Evolutionary conservation across 2,113 vertebrate species (phyloP).

Genomic region (Grantiella picta): DNA sequence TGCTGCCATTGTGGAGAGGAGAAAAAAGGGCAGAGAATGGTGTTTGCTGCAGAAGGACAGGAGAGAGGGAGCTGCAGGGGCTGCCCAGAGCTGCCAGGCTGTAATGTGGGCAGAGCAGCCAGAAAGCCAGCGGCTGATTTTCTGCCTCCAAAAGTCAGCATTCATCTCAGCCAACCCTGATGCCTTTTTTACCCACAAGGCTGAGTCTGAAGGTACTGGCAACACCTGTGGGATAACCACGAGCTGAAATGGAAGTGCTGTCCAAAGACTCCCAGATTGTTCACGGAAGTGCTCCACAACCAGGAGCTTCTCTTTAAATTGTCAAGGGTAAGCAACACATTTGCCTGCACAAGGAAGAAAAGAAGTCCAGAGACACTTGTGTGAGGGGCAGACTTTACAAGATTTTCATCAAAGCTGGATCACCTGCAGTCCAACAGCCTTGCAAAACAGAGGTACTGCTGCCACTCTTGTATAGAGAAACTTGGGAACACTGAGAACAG

Average conservation of each 20-base stretch:
- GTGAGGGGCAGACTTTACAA: neutral
- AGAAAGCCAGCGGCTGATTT: neutral
- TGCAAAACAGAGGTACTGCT: neutral
- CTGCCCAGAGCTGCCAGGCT: neutral
- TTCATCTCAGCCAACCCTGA: neutral
- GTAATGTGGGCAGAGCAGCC: neutral
- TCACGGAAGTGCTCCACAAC: neutral
- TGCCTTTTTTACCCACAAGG: neutral
- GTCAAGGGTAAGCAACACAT: neutral
- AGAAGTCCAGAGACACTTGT: neutral
- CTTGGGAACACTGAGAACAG: neutral
- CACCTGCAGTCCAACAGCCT: neutral
- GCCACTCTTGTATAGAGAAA: neutral
- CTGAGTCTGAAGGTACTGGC: neutral
- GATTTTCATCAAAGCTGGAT: neutral
- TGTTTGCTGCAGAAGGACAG: neutral
- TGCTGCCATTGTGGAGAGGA: neutral
- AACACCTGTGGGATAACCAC: neutral
- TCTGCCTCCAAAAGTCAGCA: neutral
- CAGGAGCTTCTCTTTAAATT: neutral
- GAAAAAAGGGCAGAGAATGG: neutral
- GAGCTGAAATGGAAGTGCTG: neutral
- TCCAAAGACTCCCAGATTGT: neutral
- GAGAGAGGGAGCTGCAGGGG: accelerated
- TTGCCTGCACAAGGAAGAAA: neutral